These are phyloP conservation scores for Parus major DNA, from an alignment of 2,113 vertebrate species.

Conservation along the genomic window DNA sequence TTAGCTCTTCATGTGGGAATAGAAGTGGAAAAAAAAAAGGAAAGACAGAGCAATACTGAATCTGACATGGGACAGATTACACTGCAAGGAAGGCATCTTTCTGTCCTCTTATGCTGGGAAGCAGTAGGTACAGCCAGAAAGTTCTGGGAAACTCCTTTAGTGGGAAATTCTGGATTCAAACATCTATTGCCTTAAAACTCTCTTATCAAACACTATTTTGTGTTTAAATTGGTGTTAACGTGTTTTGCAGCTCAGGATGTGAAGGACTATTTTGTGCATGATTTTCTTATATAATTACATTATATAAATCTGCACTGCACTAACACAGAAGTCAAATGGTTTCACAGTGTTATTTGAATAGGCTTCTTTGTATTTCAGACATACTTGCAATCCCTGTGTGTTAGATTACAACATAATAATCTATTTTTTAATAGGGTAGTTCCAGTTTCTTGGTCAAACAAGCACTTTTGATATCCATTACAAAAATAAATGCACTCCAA, in stretches of 20 bases:
- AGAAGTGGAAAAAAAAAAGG: neutral
- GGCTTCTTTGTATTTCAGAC: neutral
- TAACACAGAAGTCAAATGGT: neutral
- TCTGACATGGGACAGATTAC: neutral
- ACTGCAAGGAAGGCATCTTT: neutral
- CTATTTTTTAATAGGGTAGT: neutral
- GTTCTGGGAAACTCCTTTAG: neutral
- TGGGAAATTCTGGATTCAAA: neutral
- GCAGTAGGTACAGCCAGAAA: neutral
- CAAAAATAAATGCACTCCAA: neutral
- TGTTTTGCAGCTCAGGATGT: neutral
- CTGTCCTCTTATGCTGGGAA: neutral
- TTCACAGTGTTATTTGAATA: neutral
- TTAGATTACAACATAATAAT: neutral
- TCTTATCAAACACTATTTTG: neutral
- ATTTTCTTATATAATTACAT: neutral
- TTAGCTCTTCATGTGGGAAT: neutral
- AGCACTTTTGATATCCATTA: neutral
- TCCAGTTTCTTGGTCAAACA: neutral
- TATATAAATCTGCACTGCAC: neutral
- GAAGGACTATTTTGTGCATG: neutral
- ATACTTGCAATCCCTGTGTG: neutral
- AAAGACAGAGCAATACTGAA: neutral
- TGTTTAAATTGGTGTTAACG: accelerated
- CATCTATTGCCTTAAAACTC: neutral